phyloP scores from a whole-genome alignment of 2,797 vertebrate species.

The Oreochromis grahami region DNA sequence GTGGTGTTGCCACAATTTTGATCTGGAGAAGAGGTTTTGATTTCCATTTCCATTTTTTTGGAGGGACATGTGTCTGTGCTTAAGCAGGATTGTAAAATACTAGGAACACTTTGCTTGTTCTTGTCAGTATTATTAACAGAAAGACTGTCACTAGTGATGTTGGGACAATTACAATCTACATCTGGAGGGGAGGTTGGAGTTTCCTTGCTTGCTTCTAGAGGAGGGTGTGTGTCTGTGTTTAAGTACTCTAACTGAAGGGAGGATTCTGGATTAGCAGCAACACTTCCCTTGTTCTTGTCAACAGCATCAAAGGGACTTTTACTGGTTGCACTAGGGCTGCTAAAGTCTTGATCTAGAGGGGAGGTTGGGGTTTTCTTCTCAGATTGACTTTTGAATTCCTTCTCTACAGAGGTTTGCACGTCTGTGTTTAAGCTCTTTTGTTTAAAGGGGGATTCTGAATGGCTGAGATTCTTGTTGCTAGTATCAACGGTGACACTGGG shows the following conservation, averaged over 20 bases:
- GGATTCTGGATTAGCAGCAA: slow-evolving; percentile 28
- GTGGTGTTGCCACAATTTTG: neutral
- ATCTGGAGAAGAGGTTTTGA: neutral
- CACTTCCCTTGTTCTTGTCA: slow-evolving; percentile 20
- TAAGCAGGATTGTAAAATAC: neutral
- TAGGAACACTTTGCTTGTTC: neutral
- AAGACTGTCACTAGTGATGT: neutral
- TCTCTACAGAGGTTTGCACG: neutral
- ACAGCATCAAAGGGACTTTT: neutral
- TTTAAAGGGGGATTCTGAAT: neutral
- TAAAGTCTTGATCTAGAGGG: neutral
- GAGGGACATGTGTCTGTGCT: neutral
- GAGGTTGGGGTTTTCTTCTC: neutral
- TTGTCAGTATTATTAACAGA: neutral
- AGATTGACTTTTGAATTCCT: neutral
- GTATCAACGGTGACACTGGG: neutral
- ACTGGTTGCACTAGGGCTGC: neutral
- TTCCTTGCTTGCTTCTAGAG: neutral
- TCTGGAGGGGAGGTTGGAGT: neutral
- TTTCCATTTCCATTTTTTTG: neutral
- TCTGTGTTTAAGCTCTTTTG: neutral
- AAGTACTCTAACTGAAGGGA: slow-evolving; percentile 23
- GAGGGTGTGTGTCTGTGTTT: neutral
- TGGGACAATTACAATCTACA: neutral
- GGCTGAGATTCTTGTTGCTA: neutral